These are phyloP conservation scores for Melanogrammus aeglefinus DNA, from an alignment of 2,797 vertebrate genomes.

Conservation along the genomic window DNA sequence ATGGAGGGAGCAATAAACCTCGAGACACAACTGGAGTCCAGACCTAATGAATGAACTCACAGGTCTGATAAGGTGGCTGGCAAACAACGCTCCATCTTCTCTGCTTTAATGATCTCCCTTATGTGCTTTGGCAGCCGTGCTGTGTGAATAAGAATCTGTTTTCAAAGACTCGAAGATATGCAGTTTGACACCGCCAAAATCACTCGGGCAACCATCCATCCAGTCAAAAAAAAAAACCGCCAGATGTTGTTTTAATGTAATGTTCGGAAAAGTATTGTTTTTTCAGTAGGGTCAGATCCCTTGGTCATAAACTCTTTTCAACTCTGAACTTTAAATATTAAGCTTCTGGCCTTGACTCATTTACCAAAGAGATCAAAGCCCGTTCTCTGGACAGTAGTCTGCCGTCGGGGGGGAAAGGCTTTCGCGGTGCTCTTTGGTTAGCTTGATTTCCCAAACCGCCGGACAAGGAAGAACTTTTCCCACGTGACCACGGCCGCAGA, in stretches of 20 bases:
- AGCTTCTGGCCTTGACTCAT: not conserved
- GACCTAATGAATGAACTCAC: conserved; percentile 43
- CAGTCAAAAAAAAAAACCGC: not conserved
- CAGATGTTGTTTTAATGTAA: not conserved
- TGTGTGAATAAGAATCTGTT: conserved; percentile 31
- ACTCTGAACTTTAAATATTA: conserved; percentile 6
- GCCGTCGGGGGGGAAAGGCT: conserved; percentile 9
- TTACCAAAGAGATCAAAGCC: not conserved
- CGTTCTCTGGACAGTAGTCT: not conserved
- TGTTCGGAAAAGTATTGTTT: not conserved
- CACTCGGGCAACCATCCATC: not conserved
- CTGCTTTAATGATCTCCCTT: conserved; percentile 51
- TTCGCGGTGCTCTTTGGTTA: conserved; percentile 31
- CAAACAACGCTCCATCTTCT: conserved; percentile 38
- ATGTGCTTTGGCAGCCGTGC: conserved; percentile 40
- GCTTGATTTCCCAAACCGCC: conserved; percentile 55
- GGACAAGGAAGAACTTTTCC: conserved; percentile 31
- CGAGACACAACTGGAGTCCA: conserved; percentile 28
- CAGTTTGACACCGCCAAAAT: not conserved
- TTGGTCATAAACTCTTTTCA: conserved; percentile 5
- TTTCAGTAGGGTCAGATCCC: not conserved
- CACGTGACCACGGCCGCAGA: conserved; percentile 29
- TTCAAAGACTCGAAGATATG: conserved; percentile 22
- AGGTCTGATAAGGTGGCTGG: conserved; percentile 45
- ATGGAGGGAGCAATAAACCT: conserved; percentile 40